A percentile compares a stretch with the other conserved stretches of the same genome.
These are phyloP conservation scores for Ia io DNA, from an alignment of 2,113 vertebrate species.

Conservation along the genomic window DNA sequence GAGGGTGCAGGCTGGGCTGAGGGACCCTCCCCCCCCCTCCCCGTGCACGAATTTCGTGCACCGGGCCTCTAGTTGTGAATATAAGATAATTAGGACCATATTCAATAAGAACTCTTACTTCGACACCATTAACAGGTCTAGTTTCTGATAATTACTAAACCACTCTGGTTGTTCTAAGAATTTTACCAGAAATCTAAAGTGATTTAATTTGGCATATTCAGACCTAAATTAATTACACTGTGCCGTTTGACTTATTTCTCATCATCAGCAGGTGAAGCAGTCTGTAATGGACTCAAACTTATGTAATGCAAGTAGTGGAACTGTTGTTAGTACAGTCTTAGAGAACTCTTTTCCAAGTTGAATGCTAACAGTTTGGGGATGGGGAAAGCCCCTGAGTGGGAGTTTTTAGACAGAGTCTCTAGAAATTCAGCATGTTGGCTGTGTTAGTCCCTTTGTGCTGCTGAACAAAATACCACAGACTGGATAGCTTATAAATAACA, in stretches of 20 bases:
- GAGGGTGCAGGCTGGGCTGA: too few species aligned
- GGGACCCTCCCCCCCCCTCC: too few species aligned
- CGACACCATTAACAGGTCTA: background rate
- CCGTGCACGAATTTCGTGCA: too few species aligned
- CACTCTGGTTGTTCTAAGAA: constrained; percentile 24
- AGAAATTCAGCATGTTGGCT: background rate
- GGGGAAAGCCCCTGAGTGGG: background rate
- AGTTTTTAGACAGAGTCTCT: constrained; percentile 15
- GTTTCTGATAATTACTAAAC: constrained; percentile 22
- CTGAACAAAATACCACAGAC: background rate
- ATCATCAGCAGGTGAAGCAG: background rate
- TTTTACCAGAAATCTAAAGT: constrained; percentile 43
- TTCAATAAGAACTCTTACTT: constrained; percentile 38
- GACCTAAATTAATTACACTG: background rate
- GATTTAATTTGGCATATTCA: constrained; percentile 35
- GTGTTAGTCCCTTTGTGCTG: background rate
- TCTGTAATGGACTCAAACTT: constrained; percentile 16
- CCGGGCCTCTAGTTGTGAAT: background rate
- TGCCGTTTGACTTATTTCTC: background rate
- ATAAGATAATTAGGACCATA: background rate
- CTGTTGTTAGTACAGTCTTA: constrained; percentile 12
- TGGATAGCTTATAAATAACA: background rate
- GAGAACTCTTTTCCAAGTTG: background rate
- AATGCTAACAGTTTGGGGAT: background rate
- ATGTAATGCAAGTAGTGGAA: background rate